Percentiles rank a stretch among this genome's conserved stretches.
Conservation (phyloP, 2,888 invertebrate genomes). For the Coecobrya sp. region DNA sequence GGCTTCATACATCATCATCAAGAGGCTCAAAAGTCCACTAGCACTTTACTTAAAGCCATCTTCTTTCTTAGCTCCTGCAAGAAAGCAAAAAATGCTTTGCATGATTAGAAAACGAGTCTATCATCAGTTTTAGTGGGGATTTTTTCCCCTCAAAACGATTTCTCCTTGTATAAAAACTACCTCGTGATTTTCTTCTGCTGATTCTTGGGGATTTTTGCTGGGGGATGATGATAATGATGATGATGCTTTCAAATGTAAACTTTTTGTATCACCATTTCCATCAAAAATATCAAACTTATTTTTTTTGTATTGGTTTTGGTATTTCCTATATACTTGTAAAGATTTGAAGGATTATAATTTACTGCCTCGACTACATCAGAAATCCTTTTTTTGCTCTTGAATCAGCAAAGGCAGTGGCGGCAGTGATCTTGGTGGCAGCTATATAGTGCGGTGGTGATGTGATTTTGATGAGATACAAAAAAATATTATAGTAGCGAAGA, state of each 20-base stretch:
- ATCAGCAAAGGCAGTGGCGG: constrained; percentile 6
- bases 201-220: constrained; percentile 3
- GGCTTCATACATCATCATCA: constrained; percentile 72
- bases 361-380: neutral
- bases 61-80: neutral
- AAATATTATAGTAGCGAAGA: constrained; percentile 42
- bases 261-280: constrained; percentile 48
- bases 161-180: constrained; percentile 46
- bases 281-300: constrained; percentile 29
- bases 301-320: constrained; percentile 36
- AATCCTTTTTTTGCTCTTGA: constrained; percentile 21
- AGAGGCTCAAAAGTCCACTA: constrained; percentile 28
- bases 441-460: too few relatives aligned
- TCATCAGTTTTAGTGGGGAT: constrained; percentile 19
- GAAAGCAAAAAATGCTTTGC: constrained; percentile 34
- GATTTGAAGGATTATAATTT: constrained; percentile 9
- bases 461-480: constrained; percentile 21
- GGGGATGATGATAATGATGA: neutral
- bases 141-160: constrained; percentile 39
- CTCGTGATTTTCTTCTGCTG: constrained; percentile 14
- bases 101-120: constrained; percentile 73
- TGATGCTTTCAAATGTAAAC: constrained; percentile 22
- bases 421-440: neutral
- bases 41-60: constrained; percentile 29
- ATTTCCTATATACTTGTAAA: neutral